Evolutionary conservation across 2,113 vertebrate genomes (phyloP), one percentile per base, ranked within the genome.

Genomic region (Ptilonorhynchus violaceus): DNA sequence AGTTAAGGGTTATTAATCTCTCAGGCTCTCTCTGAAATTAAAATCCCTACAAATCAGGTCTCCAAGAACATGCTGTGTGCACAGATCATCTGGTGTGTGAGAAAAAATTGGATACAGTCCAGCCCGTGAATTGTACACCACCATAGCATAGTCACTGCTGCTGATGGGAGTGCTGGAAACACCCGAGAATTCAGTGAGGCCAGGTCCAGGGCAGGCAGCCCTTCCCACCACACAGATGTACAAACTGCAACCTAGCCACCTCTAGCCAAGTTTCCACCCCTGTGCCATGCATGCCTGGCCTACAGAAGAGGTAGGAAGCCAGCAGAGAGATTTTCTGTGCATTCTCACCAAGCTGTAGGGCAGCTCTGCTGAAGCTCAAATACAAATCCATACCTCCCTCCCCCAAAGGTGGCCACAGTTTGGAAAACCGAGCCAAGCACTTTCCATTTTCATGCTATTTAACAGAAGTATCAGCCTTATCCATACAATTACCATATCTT

Each of bases 341-440:
- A 23, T 39, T 20, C 37, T 59, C 42, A 53, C 13, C 0, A 0
- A 7, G 9, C 19, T 15, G 16, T 4, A 4, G 47, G 4, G 21
- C 21, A 68, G n/a, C 27, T 11, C 15, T 47, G 23, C 16, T 21
- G 17, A 83, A 74, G 41, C 28, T 82, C 22, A 10, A 33, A 25
- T 15, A 52, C 23, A 69, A 15, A 55, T 64, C 39, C 28, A 17
- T 25, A n/a, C 1, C 3, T 21, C 4, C 5, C 18, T 44, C 19
- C 13, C 27, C 35, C 39, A 75, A 25, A 55, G 11, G 18, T 6
- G 9, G 35, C 14, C 35, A 24, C 50, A 63, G 11, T 16, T 16
- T 58, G 33, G 19, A 50, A 77, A 74, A 77, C 7, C 27, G 24
- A 89, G 33, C 14, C 55, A 76, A 69, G 3, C 3, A 6, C 11